Evolutionary conservation across 1,140 invertebrate species (phyloP), one percentile per base, ranked within the genome.

Genomic region (Cyclargus thomasi): DNA sequence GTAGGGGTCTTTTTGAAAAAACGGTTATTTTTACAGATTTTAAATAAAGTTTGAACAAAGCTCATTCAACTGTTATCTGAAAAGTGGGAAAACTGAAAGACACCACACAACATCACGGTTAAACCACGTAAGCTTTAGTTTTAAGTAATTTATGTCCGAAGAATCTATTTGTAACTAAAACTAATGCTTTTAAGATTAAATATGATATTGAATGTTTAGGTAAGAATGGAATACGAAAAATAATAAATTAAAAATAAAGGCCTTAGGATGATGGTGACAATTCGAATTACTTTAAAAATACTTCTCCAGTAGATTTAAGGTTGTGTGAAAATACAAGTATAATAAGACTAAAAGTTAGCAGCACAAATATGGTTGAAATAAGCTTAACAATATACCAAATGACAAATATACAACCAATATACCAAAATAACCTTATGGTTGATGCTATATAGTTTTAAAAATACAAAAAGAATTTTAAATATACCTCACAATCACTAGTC

Each of bases 141-240:
- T 21, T 59, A 20, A 20, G 55, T 59, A 59, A 59, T 59, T 59
- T 59, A 59, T 59, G 20, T 59, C 20, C 20, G 17, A 59, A 59
- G 18, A 59, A 20, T 59, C 55, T 59, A 59, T 20, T 59, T 47
- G 29, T 47, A 47, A 47, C 39, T 14, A 3, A 47, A 8, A 47
- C 39, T 47, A 47, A 47, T 47, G 10, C 39, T 47, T 14, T 47
- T 47, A 47, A 11, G 14, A 2, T 47, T 47, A 47, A 16, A 16
- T 4, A 47, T 47, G 14, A 8, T 14, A 47, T 47, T 11, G 3
- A 47, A 47, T 47, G 1, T 47, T 47, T 14, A 47, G 39, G 39
- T 14, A 14, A 47, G 3, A 47, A 39, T 39, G 8, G 3, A 39
- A 39, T 39, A 39, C 10, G 7, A 39, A 39, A 29, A 7, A 6